Evolutionary conservation across 2,888 invertebrate genomes (phyloP).

Genomic region (Rhagophthalmus giganteus): DNA sequence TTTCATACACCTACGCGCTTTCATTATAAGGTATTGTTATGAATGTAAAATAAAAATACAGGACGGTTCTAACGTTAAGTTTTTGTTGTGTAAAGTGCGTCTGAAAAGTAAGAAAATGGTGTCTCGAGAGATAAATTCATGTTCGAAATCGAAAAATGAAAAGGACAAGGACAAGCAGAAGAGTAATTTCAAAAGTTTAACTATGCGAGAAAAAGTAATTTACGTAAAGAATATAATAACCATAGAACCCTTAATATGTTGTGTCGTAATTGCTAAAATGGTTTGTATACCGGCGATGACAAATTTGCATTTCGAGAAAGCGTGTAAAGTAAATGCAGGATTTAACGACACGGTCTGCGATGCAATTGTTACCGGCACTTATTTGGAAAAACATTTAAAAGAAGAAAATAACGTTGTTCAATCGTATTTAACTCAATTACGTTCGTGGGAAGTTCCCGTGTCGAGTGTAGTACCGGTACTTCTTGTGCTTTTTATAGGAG

Average conservation of each 20-base stretch:
- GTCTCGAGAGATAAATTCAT: not conserved
- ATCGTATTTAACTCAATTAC: slow-evolving; percentile 55
- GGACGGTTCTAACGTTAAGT: too few species aligned
- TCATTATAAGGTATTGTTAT: too few species aligned
- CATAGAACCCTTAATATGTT: slow-evolving; percentile 50
- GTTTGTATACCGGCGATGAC: slow-evolving; percentile 55
- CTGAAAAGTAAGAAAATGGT: too few species aligned
- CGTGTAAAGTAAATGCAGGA: slow-evolving; percentile 59
- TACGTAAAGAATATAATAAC: slow-evolving; percentile 53
- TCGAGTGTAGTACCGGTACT: slow-evolving; percentile 49
- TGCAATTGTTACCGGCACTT: slow-evolving; percentile 47
- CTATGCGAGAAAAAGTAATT: slow-evolving; percentile 3
- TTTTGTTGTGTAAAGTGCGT: too few species aligned
- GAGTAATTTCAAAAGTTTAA: slow-evolving; percentile 4
- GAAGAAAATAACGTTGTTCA: slow-evolving; percentile 55
- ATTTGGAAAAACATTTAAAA: slow-evolving; percentile 42
- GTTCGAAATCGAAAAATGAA: not conserved
- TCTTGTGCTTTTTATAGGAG: slow-evolving; percentile 51
- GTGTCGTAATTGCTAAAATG: slow-evolving; percentile 45
- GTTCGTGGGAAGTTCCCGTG: slow-evolving; percentile 49
- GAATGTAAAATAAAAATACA: too few species aligned
- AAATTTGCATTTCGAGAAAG: slow-evolving; percentile 62
- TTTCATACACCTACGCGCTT: too few species aligned
- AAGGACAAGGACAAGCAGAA: not conserved
- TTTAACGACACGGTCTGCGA: slow-evolving; percentile 59